These are phyloP conservation scores for Hipparchia sbordonii DNA, from an alignment of 2,888 invertebrate species.

Conservation along the genomic window DNA sequence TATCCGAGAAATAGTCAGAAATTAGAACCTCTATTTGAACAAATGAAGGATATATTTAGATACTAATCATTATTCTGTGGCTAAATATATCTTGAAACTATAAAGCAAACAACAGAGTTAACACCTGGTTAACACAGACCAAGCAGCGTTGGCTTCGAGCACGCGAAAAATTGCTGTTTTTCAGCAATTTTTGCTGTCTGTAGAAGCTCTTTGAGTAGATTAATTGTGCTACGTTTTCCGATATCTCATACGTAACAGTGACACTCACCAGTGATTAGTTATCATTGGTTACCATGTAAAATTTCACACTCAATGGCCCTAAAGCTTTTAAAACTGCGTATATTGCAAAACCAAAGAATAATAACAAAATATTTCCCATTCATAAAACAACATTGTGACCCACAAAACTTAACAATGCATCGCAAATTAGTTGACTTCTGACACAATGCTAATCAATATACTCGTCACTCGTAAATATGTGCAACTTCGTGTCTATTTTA, in stretches of 20 bases:
- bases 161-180: no score
- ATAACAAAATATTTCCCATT: conserved; percentile 10
- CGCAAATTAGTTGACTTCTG: conserved; percentile 24
- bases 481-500: not conserved
- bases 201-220: no score
- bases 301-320: not conserved
- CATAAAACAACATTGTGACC: not conserved
- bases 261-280: no score
- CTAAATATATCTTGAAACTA: no score
- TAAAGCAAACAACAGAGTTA: no score
- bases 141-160: no score
- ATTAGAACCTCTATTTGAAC: not conserved
- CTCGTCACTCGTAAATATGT: not conserved
- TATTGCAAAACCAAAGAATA: not conserved
- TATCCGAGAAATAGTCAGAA: not conserved
- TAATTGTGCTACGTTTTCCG: no score
- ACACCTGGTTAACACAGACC: no score
- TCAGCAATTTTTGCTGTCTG: no score
- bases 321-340: not conserved
- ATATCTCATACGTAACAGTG: no score
- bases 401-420: conserved; percentile 21
- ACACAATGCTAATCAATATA: conserved; percentile 5
- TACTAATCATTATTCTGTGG: no score
- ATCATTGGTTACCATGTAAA: not conserved
- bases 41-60: not conserved